Base-by-base conservation (phyloP, 2,797 vertebrate species). In the Sparus aurata region DNA sequence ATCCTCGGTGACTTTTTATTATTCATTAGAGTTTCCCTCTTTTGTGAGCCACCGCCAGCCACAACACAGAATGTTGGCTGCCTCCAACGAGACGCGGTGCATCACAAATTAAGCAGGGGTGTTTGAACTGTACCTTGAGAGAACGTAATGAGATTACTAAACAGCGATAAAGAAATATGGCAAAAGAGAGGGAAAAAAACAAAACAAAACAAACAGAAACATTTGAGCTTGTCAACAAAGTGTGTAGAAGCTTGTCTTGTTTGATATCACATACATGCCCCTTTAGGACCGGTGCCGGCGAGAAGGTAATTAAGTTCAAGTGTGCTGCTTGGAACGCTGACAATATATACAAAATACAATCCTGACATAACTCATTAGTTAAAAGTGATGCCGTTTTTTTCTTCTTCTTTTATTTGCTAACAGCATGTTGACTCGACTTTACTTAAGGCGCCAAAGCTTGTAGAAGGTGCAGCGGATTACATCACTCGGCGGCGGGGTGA, bases 61-160 rank as follows among this genome's bases (percentile, higher is more conserved):
- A 38, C 53, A 69, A 66, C 67, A 50, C 77, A 66, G 49, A 58
- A 61, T 64, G 61, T 20, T 75, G 57, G 84, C 85, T 72, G 71
- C 77, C 80, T 79, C 38, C 46, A 3, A 46, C 23, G 27, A 73
- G 82, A 87, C 82, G 80, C 80, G 55, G 72, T 5, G 15, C 80
- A 86, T 92, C 85, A 81, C 25, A 1, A 43, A 85, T 91, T 89
- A 87, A 91, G 73, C 83, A 71, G 74, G 52, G 63, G 69, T 82
- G 77, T 79, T 72, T 80, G 78, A 87, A 85, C 77, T 84, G 82
- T 63, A 88, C 78, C 83, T 87, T 80, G 74, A 88, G 86, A 91
- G 62, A 89, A 73, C 80, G 74, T 83, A 83, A 89, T 82, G 79
- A 76, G 79, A 87, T 93, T 83, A 88, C 90, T 86, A 81, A 80